phyloP scores from a whole-genome alignment of 2,113 vertebrate species.

The Pelecanus crispus region DNA sequence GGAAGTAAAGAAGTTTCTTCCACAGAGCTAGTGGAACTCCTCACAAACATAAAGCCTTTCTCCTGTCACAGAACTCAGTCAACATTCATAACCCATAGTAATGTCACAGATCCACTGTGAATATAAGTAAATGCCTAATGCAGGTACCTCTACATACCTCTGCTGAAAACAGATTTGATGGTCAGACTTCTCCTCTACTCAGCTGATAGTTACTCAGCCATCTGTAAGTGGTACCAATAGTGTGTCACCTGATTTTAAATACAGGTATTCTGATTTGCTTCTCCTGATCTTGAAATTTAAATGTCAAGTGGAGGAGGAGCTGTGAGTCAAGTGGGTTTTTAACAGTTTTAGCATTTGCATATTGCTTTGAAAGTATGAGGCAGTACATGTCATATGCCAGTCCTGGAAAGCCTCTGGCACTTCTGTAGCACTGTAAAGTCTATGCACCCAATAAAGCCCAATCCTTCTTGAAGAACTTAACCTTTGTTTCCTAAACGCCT shows the following conservation, averaged over 20 bases:
- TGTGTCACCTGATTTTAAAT: neutral
- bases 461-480: neutral
- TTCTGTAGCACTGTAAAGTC: neutral
- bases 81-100: neutral
- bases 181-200: neutral
- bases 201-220: neutral
- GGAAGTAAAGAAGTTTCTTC: neutral
- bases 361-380: neutral
- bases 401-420: neutral
- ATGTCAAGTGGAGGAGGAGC: neutral
- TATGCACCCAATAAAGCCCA: neutral
- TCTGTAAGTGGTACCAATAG: neutral
- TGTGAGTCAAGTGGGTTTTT: neutral
- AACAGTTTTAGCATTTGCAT: neutral
- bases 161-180: neutral
- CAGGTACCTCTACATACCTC: neutral
- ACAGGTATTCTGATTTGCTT: neutral
- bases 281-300: neutral
- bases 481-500: neutral
- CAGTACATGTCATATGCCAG: neutral
- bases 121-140: neutral
- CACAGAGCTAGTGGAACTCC: neutral
- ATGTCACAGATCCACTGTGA: neutral
- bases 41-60: neutral
- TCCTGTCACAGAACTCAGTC: neutral